Evolutionary conservation across 2,797 vertebrate species (phyloP), one percentile per base, ranked within the genome.

Genomic region (Siniperca obscura): DNA sequence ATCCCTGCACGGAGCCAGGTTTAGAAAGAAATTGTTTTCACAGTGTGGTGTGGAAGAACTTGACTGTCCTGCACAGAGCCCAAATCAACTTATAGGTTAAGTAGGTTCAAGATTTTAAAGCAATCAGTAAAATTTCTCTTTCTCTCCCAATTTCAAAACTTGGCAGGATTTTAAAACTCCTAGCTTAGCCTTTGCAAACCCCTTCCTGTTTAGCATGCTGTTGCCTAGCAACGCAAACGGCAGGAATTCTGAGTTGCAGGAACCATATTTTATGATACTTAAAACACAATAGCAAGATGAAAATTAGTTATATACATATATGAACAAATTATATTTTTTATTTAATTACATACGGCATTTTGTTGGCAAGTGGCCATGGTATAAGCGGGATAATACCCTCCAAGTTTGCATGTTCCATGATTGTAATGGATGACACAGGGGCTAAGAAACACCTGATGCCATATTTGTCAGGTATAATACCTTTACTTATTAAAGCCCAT

Each of bases 181-280:
- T 34, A 30, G 13, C 22, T 55, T 13, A 10, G 22, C 34, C 3
- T 36, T 30, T n/a, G 66, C 11, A 1, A 22, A 36, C 16, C 21
- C 11, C 27, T 67, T 78, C 44, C 52, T 64, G 67, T 53, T 76
- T 67, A 46, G 42, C 36, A 27, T 60, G 50, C 42, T 76, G 71
- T 70, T 83, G 50, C 40, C 42, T 52, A 34, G 61, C 61, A 73
- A 72, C 19, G 4, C 19, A 59, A 70, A n/a, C 27, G 27, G 27
- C 27, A 76, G 27, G 8, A 38, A 56, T 2, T 21, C 46, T 38
- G 7, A 46, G 44, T n/a, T 17, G 14, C 19, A 19, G 65, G 21
- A 52, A 21, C 13, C 8, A 16, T 13, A 38, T 80, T 30, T 50
- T 6, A 19, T 48, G 8, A 56, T 34, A 42, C 48, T 38, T 30